Base-by-base conservation (phyloP, 2,797 vertebrate species). In the Sus cebifrons region DNA sequence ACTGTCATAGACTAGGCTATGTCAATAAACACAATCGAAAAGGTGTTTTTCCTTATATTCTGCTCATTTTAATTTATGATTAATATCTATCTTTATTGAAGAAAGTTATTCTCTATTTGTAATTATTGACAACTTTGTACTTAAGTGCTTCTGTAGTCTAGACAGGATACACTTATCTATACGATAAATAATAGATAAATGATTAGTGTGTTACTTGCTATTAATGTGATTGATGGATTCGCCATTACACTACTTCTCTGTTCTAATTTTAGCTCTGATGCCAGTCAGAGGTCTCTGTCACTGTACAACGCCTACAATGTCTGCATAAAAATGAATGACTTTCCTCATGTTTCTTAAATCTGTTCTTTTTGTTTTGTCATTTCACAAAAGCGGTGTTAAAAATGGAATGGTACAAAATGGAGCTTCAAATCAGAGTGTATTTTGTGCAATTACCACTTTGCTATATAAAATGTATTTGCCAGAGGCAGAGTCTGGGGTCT, bases 161-260 rank as follows among this genome's bases (percentile, higher is more conserved):
- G 98, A 98, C 95, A 94, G 97, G 79, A 96, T 96, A 96, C 81
- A 95, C 96, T 98, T 97, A 98, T 97, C 98, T 98, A 94, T 96
- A 94, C 97, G 89, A 97, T 98, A 98, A 98, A 98, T 98, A 98
- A 98, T 98, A 98, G 96, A 98, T 98, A 98, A 98, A 98, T 93
- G 97, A 96, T 94, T 91, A 97, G 96, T 96, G 70, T 97, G 96
- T 94, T 96, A 98, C 98, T 98, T 98, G 95, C 96, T 70, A 0
- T 94, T 98, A 98, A 98, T 97, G 96, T 97, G 97, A 97, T 90
- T 95, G 97, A 98, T 97, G 96, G 97, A 97, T 97, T 97, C 97
- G 68, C 92, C 86, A 89, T 90, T 97, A 91, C 91, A 96, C 44
- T 75, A 84, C 65, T 89, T 95, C 90, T 97, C 95, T 96, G 83